Evolutionary conservation across 2,113 vertebrate species (phyloP).

Genomic region (Gymnorhina tibicen): DNA sequence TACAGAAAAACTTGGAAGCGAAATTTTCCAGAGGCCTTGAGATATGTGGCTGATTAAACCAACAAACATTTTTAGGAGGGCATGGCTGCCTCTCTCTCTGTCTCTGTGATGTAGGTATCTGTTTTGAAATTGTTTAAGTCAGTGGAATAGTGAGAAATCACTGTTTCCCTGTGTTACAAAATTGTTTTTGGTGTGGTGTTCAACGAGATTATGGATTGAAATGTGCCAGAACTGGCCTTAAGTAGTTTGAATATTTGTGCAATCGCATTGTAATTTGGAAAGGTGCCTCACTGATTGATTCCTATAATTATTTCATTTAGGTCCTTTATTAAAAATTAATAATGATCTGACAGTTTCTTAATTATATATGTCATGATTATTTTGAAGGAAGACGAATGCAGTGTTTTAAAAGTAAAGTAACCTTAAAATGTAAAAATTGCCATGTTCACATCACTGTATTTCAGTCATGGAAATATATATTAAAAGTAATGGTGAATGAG

Average conservation of each 20-base stretch:
- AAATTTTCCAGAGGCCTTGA: background rate
- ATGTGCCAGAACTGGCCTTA: slow-evolving; percentile 43
- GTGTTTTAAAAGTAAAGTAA: slow-evolving; percentile 65
- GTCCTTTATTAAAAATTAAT: slow-evolving; percentile 83
- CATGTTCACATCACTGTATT: background rate
- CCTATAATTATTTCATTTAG: slow-evolving; percentile 81
- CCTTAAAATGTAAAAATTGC: slow-evolving; percentile 45
- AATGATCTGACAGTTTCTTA: slow-evolving; percentile 78
- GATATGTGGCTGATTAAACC: slow-evolving; percentile 14
- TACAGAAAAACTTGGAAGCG: background rate
- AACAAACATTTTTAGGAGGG: slow-evolving; percentile 45
- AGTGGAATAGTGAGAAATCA: background rate
- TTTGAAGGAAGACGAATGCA: slow-evolving; percentile 73
- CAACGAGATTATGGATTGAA: background rate
- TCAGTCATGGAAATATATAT: background rate
- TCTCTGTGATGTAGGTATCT: background rate
- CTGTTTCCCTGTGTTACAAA: background rate
- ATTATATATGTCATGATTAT: slow-evolving; percentile 77
- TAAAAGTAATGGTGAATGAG: slow-evolving; percentile 49
- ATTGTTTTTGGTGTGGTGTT: slow-evolving; percentile 35
- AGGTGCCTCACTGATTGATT: slow-evolving; percentile 80
- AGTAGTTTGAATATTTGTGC: slow-evolving; percentile 75
- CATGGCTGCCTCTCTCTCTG: background rate
- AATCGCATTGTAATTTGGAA: slow-evolving; percentile 72
- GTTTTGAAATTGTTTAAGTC: background rate